Base-by-base conservation (phyloP, 2,113 vertebrate genomes). In the Sapayoa aenigma region DNA sequence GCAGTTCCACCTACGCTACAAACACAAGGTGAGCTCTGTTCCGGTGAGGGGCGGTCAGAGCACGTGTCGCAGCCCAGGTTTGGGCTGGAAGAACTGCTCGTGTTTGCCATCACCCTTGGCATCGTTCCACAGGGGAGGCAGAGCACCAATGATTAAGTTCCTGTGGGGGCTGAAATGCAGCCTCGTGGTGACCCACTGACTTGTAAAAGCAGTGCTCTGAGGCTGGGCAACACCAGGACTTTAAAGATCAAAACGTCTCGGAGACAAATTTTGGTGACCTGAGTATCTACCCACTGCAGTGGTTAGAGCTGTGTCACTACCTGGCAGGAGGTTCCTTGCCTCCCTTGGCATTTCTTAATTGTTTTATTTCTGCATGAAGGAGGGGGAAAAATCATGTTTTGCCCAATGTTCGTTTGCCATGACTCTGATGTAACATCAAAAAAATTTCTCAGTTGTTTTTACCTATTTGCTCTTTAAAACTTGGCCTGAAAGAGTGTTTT, bases 301-400 rank as follows among this genome's bases (percentile, higher is more conserved):
- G 9, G 3, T 24, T 25, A 11, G 0, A 28, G 56, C 8, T 1
- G 3, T 37, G 42, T 46, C 27, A 56, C 20, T 27, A 18, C 9
- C 7, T n/a, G 55, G 37, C 19, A 52, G 39, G 25, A 69, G 21
- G 30, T 10, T 52, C 28, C 37, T 62, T 46, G 9, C 18, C 30
- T 52, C 44, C 21, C 9, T 12, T 50, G 35, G 25, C 2, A 3
- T 46, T 46, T 67, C 4, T 33, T 75, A 80, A 33, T 8, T 55
- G 19, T 14, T 3, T 72, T 15, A 2, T 39, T 81, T 63, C 46
- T 63, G 30, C 6, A 14, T 31, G 55, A 47, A 47, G 14, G 22
- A 16, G 4, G 21, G 21, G 1, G 10, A 0, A 0, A 8, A 14
- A 9, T 6, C 0, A 2, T 28, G 1, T 13, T 59, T 68, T 62